Base-by-base conservation (phyloP, 2,888 invertebrate species). In the Oxystoma pomonae region DNA sequence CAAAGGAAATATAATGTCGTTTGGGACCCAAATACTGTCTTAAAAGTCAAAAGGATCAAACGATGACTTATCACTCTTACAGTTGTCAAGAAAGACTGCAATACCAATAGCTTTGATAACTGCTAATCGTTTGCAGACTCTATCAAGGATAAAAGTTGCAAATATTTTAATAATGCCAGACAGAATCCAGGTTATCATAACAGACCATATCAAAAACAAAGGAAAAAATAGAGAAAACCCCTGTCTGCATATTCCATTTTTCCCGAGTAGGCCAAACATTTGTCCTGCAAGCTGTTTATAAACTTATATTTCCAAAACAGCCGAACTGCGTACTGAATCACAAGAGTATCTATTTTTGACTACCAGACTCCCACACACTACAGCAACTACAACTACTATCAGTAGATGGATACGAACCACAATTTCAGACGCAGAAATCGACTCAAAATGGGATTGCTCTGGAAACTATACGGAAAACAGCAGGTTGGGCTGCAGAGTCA, bases 401-500 rank as follows among this genome's bases (percentile, higher is more conserved):
- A 35, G 35, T 64, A 16, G 69, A 0, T 73, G 70, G 73, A 64
- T 70, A 12, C 12, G 70, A 63, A 19, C 58, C 16, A 66, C 60
- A 1, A 49, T 70, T 12, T n/a, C n/a, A n/a, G n/a, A n/a, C n/a
- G n/a, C n/a, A n/a, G n/a, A n/a, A n/a, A n/a, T n/a, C n/a, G n/a
- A n/a, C n/a, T n/a, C n/a, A n/a, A n/a, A 61, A 5, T 12, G 70
- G 68, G 17, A 61, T 72, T 2, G 65, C 51, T 56, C 20, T 71
- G 16, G 65, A 69, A 1, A 51, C 58, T 1, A 71, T 72, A 16
- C 62, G 63, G 19, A 67, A 59, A 20, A 69, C 68, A 51, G 69
- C 71, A 9, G 71, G 69, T 3, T 72, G 71, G 71, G 59, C 71
- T 2, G 18, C 59, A 20, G 58, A 53, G 16, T 71, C 71, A 1